Conservation (phyloP, 2,113 vertebrate species). For the Cololabis saira region DNA sequence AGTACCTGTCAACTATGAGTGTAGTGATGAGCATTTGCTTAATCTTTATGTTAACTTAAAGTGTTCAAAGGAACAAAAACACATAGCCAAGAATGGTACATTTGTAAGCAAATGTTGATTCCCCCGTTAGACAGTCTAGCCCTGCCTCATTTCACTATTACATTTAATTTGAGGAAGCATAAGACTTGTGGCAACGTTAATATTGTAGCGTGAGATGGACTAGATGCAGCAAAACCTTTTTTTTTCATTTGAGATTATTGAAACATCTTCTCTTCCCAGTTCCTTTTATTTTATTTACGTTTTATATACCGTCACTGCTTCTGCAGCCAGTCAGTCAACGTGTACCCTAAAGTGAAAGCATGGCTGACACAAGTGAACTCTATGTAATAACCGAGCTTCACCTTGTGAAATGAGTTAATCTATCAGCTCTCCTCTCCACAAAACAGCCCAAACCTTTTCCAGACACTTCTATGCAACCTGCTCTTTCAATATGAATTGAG, state of each 20-base stretch:
- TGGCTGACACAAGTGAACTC: slow-evolving; percentile 29
- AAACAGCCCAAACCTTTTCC: slow-evolving; percentile 34
- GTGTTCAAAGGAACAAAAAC: slow-evolving; percentile 3
- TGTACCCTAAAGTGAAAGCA: slow-evolving; percentile 29
- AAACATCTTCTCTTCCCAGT: too few species aligned
- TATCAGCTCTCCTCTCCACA: slow-evolving; percentile 37
- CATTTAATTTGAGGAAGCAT: too few species aligned
- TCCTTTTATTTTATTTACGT: too few species aligned
- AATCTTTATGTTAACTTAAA: slow-evolving; percentile 24
- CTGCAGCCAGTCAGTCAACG: slow-evolving; percentile 15
- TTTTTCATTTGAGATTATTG: too few species aligned
- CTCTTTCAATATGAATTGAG: slow-evolving; percentile 69
- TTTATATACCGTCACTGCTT: background rate
- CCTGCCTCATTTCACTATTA: too few species aligned
- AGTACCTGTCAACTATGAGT: slow-evolving; percentile 42
- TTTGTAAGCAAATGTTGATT: too few species aligned
- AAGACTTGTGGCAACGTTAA: too few species aligned
- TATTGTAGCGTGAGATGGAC: too few species aligned
- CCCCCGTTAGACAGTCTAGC: too few species aligned
- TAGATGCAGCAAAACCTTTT: too few species aligned
- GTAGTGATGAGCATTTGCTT: slow-evolving; percentile 29
- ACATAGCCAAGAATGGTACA: slow-evolving; percentile 11
- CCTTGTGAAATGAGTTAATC: slow-evolving; percentile 38
- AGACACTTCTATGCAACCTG: slow-evolving; percentile 38
- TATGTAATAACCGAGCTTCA: slow-evolving; percentile 35